Evolutionary conservation across 2,888 invertebrate genomes (phyloP).

Genomic region (Drosophila nigritarsus): DNA sequence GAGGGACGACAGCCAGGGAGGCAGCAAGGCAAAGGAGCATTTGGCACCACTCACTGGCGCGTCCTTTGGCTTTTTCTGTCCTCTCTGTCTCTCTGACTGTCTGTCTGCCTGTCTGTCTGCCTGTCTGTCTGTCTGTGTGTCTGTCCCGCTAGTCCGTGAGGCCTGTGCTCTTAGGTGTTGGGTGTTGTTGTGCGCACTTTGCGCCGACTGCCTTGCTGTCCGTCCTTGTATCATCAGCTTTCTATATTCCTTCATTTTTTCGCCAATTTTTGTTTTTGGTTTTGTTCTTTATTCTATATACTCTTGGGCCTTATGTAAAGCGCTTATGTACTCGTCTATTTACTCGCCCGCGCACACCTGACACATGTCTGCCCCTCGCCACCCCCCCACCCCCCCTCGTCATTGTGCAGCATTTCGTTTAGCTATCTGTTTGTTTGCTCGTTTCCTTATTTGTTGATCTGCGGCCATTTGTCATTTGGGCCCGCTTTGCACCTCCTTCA

Average conservation of each 20-base stretch:
- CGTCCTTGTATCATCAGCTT: slow-evolving; percentile 24
- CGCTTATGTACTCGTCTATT: slow-evolving; percentile 23
- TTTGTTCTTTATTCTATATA: background rate
- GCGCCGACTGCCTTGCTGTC: slow-evolving; percentile 31
- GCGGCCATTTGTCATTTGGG: slow-evolving; percentile 50
- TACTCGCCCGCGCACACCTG: slow-evolving; percentile 10
- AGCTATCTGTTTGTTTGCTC: slow-evolving; percentile 28
- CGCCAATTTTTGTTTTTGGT: background rate
- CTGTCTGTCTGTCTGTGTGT: background rate
- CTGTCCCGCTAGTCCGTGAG: background rate
- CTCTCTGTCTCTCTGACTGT: background rate
- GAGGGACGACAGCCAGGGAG: background rate
- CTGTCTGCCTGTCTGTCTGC: background rate
- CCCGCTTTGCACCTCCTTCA: slow-evolving; percentile 16
- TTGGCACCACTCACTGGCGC: slow-evolving; percentile 63
- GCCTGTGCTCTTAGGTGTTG: slow-evolving; percentile 38
- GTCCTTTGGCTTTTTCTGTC: slow-evolving; percentile 50
- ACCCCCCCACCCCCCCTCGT: background rate
- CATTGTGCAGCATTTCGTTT: slow-evolving; percentile 5
- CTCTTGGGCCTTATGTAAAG: slow-evolving; percentile 30
- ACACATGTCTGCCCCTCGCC: slow-evolving; percentile 37
- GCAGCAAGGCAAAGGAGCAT: slow-evolving; percentile 41
- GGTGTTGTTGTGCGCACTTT: slow-evolving; percentile 60
- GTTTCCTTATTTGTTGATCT: slow-evolving; percentile 50
- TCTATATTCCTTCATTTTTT: background rate